phyloP scores from a whole-genome alignment of 2,888 invertebrate genomes.

The Hypercompe scribonia region DNA sequence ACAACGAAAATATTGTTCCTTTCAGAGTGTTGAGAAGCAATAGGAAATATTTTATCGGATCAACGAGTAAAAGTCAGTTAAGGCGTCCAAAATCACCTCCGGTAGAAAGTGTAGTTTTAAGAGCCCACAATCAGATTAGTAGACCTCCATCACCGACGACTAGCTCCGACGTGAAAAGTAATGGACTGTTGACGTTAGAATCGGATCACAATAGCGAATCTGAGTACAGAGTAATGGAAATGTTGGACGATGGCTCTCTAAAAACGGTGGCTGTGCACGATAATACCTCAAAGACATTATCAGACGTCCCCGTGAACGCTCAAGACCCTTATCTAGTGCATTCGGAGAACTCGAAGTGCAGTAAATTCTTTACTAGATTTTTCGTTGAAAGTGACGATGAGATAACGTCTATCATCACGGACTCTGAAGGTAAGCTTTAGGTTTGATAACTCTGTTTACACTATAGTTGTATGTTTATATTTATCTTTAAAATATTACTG shows the following conservation, averaged over 20 bases:
- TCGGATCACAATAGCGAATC: slow-evolving; percentile 80
- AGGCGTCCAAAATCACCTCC: slow-evolving; percentile 78
- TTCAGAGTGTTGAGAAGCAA: slow-evolving; percentile 88
- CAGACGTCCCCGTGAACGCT: slow-evolving; percentile 78
- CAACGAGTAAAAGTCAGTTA: slow-evolving; percentile 66
- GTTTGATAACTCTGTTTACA: background rate
- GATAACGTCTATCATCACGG: slow-evolving; percentile 90
- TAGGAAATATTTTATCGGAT: slow-evolving; percentile 82
- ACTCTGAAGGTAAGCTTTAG: slow-evolving; percentile 88
- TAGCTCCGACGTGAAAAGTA: slow-evolving; percentile 65
- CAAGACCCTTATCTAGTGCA: slow-evolving; percentile 84
- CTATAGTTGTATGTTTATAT: background rate
- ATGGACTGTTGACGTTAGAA: slow-evolving; percentile 64
- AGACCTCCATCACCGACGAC: slow-evolving; percentile 71
- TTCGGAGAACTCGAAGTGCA: slow-evolving; percentile 86
- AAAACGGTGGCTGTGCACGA: slow-evolving; percentile 83
- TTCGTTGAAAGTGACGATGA: slow-evolving; percentile 91
- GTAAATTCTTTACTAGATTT: slow-evolving; percentile 89
- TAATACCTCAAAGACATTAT: slow-evolving; percentile 82
- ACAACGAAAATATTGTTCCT: slow-evolving; percentile 89
- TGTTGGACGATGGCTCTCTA: slow-evolving; percentile 83
- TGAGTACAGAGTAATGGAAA: slow-evolving; percentile 82
- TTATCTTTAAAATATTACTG: background rate
- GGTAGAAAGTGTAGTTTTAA: slow-evolving; percentile 76
- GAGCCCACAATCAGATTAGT: slow-evolving; percentile 81